Base-by-base conservation (phyloP, 2,888 invertebrate species). In the Athrips mouffetella region DNA sequence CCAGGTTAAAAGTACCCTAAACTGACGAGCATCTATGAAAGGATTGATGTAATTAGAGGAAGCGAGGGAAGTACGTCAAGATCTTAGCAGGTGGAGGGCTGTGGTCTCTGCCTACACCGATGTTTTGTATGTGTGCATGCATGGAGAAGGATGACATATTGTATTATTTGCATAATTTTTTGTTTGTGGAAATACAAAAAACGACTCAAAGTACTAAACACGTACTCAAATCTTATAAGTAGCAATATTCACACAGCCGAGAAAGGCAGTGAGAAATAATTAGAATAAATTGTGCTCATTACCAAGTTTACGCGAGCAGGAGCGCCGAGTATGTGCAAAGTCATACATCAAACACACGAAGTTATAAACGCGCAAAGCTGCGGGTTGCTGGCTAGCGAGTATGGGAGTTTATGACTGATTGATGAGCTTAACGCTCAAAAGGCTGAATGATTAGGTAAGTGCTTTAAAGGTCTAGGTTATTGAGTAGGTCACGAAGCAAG, bases 231-330 rank as follows among this genome's bases (percentile, higher is more conserved):
- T 59, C 44, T 37, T 52, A 53, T 48, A 55, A 50, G 59, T 49
- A 54, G 35, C 16, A 35, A 35, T 18, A 18, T 35, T 35, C 18
- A 18, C 18, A 35, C 18, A 1, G n/a, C 18, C 18, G 20, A 35
- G 20, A 8, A 35, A 18, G 35, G 35, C 35, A 35, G 58, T 48
- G 52, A 51, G 58, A 62, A 70, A 68, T 70, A 69, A 68, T 71
- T 67, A 66, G 55, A 67, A 70, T 65, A 61, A 70, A 70, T 70
- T 70, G 62, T 67, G 64, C 68, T 67, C 63, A 67, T 73, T 72
- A 68, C 61, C 51, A 66, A 72, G 62, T 70, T 67, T 48, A 54
- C 58, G n/a, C 55, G 53, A 65, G 62, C 58, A 52, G 61, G 60
- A 60, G 56, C 52, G 54, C 44, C 47, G 55, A 62, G 59, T 50